Conservation (phyloP, 2,113 vertebrate genomes). For the Scortum barcoo region DNA sequence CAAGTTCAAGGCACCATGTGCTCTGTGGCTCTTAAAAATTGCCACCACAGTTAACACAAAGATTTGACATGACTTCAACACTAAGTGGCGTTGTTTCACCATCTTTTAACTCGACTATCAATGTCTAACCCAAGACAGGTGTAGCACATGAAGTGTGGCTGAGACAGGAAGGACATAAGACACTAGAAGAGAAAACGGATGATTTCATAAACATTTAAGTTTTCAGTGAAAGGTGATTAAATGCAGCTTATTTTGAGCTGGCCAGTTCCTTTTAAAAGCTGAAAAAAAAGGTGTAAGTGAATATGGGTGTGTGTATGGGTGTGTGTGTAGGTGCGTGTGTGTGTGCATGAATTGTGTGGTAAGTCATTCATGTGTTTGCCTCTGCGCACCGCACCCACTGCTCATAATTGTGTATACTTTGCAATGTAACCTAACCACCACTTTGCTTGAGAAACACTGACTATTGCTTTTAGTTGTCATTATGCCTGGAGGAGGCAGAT, state of each 20-base stretch:
- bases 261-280: background rate
- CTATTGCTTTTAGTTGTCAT: conserved; percentile 8
- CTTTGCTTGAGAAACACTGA: background rate
- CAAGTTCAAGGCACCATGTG: background rate
- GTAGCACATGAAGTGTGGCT: background rate
- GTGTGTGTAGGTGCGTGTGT: background rate
- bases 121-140: background rate
- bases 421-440: conserved; percentile 19
- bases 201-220: background rate
- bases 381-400: conserved; percentile 46
- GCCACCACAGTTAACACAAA: background rate
- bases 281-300: background rate
- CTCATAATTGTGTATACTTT: conserved; percentile 3
- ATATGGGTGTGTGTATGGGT: background rate
- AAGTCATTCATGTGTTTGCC: conserved; percentile 18
- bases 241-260: background rate
- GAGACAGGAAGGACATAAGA: background rate
- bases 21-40: background rate
- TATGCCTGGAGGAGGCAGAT: background rate
- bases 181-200: background rate
- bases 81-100: conserved; percentile 51
- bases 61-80: background rate
- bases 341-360: background rate
- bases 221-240: background rate
- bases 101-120: background rate